Evolutionary conservation across 2,113 vertebrate species (phyloP), one percentile per base, ranked within the genome.

Genomic region (human): DNA sequence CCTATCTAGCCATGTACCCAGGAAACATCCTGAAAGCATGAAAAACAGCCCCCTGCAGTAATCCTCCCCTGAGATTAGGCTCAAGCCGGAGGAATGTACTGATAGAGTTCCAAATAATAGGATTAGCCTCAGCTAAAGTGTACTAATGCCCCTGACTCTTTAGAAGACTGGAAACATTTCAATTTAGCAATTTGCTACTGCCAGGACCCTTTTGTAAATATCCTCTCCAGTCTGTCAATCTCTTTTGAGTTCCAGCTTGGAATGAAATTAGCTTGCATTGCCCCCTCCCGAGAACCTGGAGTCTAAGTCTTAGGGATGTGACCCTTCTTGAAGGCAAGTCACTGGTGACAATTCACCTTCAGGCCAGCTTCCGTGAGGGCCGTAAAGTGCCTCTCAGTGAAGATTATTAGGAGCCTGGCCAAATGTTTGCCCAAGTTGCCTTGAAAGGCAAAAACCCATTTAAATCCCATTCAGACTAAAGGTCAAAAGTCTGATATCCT

Each of bases 31-130:
- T 72, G 73, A 40, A 87, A 40, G 68, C 32, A 52, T 87, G 17
- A 96, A 98, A 98, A 97, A 97, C 98, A 97, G 98, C 94, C 94
- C 94, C 3, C 10, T 93, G 93, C 91, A 94, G 55, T 96, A 98
- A 98, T 97, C 97, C 94, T 96, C 78, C 93, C 48, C 25, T 4
- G 35, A 97, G 94, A 98, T 98, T 94, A 96, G 83, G 81, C 82
- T 97, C 7, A 18, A 80, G 75, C 95, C 93, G 97, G 98, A 96
- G 96, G 83, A 94, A 50, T 1, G 35, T 52, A 5, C 96, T 97
- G 95, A 97, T 96, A 94, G 87, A 92, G 85, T 96, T 98, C 64
- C 92, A 86, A 89, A 98, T 97, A 97, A 96, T 79, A 95, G 97
- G 97, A 98, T 98, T 98, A 98, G 83, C 76, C 76, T 96, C 57